Evolutionary conservation across 2,797 vertebrate species (phyloP), one percentile per base, ranked within the genome.

Genomic region (Lacerta agilis): DNA sequence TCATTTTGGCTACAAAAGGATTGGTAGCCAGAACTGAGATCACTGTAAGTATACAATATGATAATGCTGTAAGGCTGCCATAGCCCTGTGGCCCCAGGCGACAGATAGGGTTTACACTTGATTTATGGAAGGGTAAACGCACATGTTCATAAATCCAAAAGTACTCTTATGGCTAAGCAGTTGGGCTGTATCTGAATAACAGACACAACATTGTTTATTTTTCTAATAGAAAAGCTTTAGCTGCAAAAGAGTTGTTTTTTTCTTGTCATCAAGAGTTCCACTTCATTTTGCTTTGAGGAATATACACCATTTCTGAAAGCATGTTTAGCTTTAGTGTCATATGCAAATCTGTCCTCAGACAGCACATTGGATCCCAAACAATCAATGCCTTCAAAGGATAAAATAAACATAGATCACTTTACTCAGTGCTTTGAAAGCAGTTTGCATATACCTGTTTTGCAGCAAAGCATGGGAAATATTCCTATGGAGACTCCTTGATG

Each of bases 351-450:
- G 77, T 10, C 4, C 23, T 87, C 86, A 83, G 72, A 66, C 17
- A 43, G 58, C 5, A 15, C 43, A 8, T 11, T 41, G 61, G 20
- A 79, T 15, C n/a, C 73, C 43, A 55, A 29, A 69, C 17, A 84
- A 75, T 13, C 71, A 76, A 58, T 69, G 15, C n/a, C 27, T 11
- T 27, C 15, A 43, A 79, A 86, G 77, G 43, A 3, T 29, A 33
- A 33, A n/a, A 33, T 8, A 64, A 38, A 41, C 8, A 43, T 77
- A 55, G 49, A 55, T 55, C 13, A 55, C 25, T 87, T 78, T 90
- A 29, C 29, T n/a, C 29, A 8, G 15, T 85, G 72, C 86, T 82
- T 80, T 82, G 43, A 79, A 80, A 73, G 43, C 41, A 94, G 89
- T 25, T 4, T 5, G 33, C 8, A 88, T 45, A 90, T 79, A 76